Evolutionary conservation across 2,113 vertebrate genomes (phyloP).

Genomic region (Myocastor coypus): DNA sequence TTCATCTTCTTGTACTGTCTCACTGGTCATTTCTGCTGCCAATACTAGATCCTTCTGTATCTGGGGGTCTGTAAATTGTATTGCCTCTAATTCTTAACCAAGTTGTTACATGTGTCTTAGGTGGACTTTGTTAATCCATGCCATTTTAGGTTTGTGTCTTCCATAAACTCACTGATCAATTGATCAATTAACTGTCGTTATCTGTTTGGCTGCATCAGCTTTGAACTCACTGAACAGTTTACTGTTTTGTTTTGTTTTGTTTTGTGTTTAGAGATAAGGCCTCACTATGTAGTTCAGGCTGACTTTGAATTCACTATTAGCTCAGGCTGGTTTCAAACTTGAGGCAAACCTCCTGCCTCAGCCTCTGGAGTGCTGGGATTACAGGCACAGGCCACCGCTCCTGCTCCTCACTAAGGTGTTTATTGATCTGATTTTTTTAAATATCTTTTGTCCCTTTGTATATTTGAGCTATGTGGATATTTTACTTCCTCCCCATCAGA

Average conservation of each 20-base stretch:
- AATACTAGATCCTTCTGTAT: background rate
- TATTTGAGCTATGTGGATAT: background rate
- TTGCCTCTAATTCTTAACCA: background rate
- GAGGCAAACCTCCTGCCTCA: background rate
- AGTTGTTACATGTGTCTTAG: background rate
- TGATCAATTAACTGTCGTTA: background rate
- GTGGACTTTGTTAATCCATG: background rate
- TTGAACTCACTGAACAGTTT: background rate
- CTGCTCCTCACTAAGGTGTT: background rate
- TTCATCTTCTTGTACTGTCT: background rate
- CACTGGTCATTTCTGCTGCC: background rate
- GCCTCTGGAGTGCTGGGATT: background rate
- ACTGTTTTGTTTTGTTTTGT: background rate
- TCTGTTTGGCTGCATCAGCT: background rate
- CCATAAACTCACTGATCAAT: background rate
- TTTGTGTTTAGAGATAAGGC: background rate
- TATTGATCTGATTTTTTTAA: background rate
- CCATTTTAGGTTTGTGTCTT: background rate
- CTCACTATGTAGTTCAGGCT: background rate
- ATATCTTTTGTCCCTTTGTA: background rate
- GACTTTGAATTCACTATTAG: background rate
- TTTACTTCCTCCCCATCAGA: background rate
- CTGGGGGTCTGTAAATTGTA: background rate
- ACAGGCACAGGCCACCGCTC: background rate
- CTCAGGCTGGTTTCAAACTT: background rate